Evolutionary conservation across 2,113 vertebrate species (phyloP).

Genomic region (Onychostoma macrolepis): DNA sequence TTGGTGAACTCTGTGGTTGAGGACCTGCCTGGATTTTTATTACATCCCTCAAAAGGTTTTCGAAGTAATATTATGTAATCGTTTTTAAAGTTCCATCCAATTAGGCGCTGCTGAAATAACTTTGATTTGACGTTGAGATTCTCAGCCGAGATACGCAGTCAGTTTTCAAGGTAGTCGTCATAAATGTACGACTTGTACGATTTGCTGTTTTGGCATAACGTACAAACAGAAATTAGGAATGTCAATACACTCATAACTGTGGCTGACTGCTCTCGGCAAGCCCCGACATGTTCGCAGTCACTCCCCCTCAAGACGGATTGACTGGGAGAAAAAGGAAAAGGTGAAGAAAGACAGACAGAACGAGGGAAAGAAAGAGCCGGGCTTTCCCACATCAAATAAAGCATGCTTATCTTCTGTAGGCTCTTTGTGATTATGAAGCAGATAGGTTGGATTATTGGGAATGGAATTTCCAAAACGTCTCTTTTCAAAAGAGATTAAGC

Average conservation of each 20-base stretch:
- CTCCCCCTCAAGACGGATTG: slow-evolving; percentile 58
- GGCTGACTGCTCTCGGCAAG: slow-evolving; percentile 74
- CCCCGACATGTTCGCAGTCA: slow-evolving; percentile 68
- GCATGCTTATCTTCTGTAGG: slow-evolving; percentile 74
- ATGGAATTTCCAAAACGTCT: slow-evolving; percentile 79
- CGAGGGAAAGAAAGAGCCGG: slow-evolving; percentile 70
- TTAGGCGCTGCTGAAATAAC: background rate
- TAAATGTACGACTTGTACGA: slow-evolving; percentile 30
- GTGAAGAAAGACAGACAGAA: slow-evolving; percentile 43
- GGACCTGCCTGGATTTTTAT: background rate
- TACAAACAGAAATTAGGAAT: slow-evolving; percentile 78
- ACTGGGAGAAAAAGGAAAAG: slow-evolving; percentile 67
- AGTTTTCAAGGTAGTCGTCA: slow-evolving; percentile 7
- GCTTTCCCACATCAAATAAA: slow-evolving; percentile 82
- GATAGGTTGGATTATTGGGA: slow-evolving; percentile 75
- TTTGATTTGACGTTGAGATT: background rate
- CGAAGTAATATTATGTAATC: background rate
- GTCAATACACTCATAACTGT: slow-evolving; percentile 78
- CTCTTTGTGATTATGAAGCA: slow-evolving; percentile 77
- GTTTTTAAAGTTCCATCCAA: background rate
- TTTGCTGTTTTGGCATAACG: slow-evolving; percentile 69
- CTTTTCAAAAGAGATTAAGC: slow-evolving; percentile 71
- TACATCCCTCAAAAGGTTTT: background rate
- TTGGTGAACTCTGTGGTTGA: slow-evolving; percentile 11
- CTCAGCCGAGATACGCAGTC: background rate